Evolutionary conservation across 2,888 invertebrate genomes (phyloP), one percentile per base, ranked within the genome.

Genomic region (Drosophila anomalipes): DNA sequence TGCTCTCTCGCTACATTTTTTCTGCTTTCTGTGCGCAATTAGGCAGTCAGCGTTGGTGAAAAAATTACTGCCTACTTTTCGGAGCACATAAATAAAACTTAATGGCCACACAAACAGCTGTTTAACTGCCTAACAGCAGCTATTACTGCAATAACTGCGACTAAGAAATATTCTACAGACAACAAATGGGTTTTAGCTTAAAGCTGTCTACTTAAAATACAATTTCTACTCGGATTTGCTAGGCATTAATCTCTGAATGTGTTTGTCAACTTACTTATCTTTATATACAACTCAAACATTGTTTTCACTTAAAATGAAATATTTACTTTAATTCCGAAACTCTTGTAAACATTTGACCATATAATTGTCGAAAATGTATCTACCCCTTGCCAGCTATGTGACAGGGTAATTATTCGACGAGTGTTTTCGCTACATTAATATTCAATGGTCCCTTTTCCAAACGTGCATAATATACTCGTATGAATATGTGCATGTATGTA

Each of bases 91-190:
- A 86, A 90, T 87, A 85, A 77, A 67, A 74, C 74, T 70, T 89
- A 86, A 86, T 87, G 82, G 61, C 81, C 75, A 70, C n/a, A 58
- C n/a, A 82, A 80, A 73, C 87, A 87, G 71, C 75, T 86, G 87
- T 66, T 79, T 70, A 76, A 63, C 72, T 73, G 69, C n/a, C 39
- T 59, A 68, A 59, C 51, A 58, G 41, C 47, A 10, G 53, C 30
- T n/a, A 12, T 14, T 33, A 12, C 37, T 7, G 22, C 26, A 16
- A n/a, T 4, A 35, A 37, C 1, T 16, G 1, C 22, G 56, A 65
- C 80, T 59, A 4, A 1, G 0, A n/a, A 4, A 60, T 80, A 65
- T 51, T 51, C 62, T 65, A n/a, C n/a, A 30, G 4, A 14, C 9
- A 7, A 0, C 16, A 16, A 47, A 26, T 26, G 16, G 47, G 16